phyloP scores from a whole-genome alignment of 2,113 vertebrate genomes.

The Mus pahari region DNA sequence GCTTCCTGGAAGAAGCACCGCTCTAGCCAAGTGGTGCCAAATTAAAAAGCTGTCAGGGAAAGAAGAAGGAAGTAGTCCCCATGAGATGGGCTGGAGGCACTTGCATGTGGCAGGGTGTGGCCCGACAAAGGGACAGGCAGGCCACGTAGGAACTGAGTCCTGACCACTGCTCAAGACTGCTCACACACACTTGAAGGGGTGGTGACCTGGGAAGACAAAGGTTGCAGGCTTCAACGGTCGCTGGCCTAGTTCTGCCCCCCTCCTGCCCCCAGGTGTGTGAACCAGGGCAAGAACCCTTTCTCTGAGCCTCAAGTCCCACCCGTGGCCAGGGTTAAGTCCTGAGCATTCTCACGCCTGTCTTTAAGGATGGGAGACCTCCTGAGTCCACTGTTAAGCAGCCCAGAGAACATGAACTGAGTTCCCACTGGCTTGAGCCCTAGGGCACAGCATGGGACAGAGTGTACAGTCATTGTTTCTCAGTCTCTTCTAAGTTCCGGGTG shows the following conservation, averaged over 20 bases:
- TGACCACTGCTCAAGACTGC: not conserved
- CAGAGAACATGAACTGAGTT: not conserved
- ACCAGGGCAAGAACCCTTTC: not conserved
- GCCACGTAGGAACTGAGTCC: not conserved
- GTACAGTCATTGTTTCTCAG: not conserved
- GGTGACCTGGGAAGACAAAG: not conserved
- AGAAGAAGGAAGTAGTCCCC: not conserved
- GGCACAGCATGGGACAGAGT: not conserved
- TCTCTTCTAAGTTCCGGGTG: not conserved
- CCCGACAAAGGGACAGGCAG: not conserved
- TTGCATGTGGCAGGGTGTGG: no score
- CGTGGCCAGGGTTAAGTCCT: not conserved
- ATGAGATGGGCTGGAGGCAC: not conserved
- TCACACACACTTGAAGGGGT: not conserved
- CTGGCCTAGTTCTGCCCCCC: not conserved
- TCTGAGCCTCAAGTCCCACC: not conserved
- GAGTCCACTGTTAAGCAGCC: not conserved
- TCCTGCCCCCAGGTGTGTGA: not conserved
- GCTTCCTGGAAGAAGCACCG: constrained; percentile 37
- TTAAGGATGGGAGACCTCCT: not conserved
- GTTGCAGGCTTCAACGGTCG: not conserved
- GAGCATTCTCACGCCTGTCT: not conserved
- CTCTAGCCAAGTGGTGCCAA: not conserved
- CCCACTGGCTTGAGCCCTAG: not conserved
- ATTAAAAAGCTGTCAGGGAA: not conserved